Base-by-base conservation (phyloP, 2,113 vertebrate genomes). In the Catharus bicknelli region DNA sequence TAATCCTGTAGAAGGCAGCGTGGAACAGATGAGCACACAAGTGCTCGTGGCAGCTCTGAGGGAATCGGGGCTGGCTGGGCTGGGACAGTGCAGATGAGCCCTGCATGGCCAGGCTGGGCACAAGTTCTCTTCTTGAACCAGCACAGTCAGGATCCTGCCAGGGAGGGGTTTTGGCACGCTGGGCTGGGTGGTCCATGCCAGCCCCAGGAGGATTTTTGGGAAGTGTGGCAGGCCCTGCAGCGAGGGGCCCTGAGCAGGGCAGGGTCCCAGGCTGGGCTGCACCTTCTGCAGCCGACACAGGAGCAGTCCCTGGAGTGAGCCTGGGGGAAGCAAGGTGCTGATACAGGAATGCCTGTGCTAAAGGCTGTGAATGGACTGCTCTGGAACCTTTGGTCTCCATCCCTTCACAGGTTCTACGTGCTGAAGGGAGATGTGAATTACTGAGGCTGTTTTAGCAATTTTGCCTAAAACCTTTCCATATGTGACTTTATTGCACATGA, bases 331-430 rank as follows among this genome's bases (percentile, higher is more conserved):
- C 3, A 0, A 4, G 3, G n/a, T 3, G 64, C 73, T 30, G 43
- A 5, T 6, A 5, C 38, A 23, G 27, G 7, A 22, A 10, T 15
- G 45, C 50, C 29, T 0, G 29, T 5, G 15, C 16, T 29, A 10
- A 19, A 10, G 62, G 66, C 18, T 58, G 22, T 0, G 0, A 30
- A 7, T 0, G 0, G 13, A 2, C 36, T 55, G 55, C 34, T 50
- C 67, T 17, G 20, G 4, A 14, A 1, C 55, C 3, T 14, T 12
- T 5, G 69, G 27, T 26, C 30, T 78, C 59, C 32, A 2, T 11
- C 23, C 13, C 1, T 23, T 36, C 42, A 6, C 0, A 1, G 21
- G 16, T 10, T 64, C 21, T 7, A 2, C 51, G 62, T 5, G 6
- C 57, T 47, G 34, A 58, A 42, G 30, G 25, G 27, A 53, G 11